Evolutionary conservation across 1,140 invertebrate genomes (phyloP), one percentile per base, ranked within the genome.

Genomic region (Monochamus saltuarius): DNA sequence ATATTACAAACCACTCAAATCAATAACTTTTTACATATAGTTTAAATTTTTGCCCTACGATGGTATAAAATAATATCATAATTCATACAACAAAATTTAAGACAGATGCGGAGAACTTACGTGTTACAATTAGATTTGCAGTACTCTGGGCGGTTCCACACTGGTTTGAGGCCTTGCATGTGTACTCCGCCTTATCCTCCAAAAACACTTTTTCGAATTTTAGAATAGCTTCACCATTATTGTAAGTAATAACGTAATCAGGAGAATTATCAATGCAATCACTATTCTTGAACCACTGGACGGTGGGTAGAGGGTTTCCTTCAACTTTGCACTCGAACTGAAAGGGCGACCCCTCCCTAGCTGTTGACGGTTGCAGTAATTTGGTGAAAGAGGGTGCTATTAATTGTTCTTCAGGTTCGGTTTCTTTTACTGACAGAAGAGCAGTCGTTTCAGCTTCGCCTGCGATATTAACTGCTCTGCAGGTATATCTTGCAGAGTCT

Each of bases 261-360:
- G 87, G 84, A 34, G 80, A 88, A 74, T 85, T 86, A 68, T 90
- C 87, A 40, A 94, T 83, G 65, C 89, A 89, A 0, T 80, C 75
- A 35, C 84, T 84, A 69, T 90, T 85, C 73, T 90, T 92, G 65
- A 82, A 89, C 91, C 91, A 94, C 49, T 85, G 85, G 2, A 93
- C 87, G 7, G 85, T 86, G 4, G 91, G 90, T 42, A 91, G 69
- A 2, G 90, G 90, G 75, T 89, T 85, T 2, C 89, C 88, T 52
- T 81, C 82, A 2, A 92, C 86, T 45, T 81, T 83, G 68, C 90
- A 92, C 51, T 86, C 82, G 58, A 94, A 84, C 67, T 84, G 81
- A 72, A 86, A 84, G 0, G 83, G 74, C 19, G 73, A 77, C 9
- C 89, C 89, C 77, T 91, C 89, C 36, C 79, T 80, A 11, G 84